Percentiles rank a stretch among this genome's conserved stretches.
Evolutionary conservation across 2,113 vertebrate species (phyloP).

Genomic region (Sminthopsis crassicaudata): DNA sequence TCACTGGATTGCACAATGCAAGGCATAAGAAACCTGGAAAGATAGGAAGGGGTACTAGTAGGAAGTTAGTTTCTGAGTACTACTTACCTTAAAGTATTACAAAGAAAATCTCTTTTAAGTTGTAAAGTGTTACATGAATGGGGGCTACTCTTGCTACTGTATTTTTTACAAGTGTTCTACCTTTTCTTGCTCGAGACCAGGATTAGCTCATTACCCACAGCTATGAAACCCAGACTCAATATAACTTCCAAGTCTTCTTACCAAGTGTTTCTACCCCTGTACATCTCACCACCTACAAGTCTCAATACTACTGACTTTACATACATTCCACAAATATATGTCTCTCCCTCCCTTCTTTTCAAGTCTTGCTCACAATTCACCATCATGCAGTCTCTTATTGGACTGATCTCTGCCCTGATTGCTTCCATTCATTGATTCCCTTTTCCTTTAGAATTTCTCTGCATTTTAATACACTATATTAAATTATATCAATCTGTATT

Average conservation of each 20-base stretch:
- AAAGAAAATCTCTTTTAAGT: neutral
- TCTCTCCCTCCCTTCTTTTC: neutral
- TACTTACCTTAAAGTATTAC: neutral
- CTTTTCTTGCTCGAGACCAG: constrained; percentile 17
- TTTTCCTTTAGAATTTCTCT: neutral
- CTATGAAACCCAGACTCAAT: neutral
- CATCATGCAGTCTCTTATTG: neutral
- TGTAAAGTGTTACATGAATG: neutral
- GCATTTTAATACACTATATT: neutral
- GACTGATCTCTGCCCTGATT: neutral
- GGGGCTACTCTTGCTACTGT: neutral
- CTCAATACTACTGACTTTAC: neutral
- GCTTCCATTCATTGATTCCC: neutral
- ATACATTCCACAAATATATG: neutral
- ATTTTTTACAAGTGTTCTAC: neutral
- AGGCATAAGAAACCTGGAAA: too few relatives aligned
- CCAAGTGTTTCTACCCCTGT: neutral
- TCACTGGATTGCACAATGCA: neutral
- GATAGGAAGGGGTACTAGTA: neutral
- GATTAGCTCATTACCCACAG: neutral
- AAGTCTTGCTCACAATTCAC: neutral
- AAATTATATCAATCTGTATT: neutral
- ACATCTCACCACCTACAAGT: neutral
- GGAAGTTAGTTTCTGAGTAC: too few relatives aligned
- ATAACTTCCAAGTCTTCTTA: neutral